Percentiles rank a stretch among this genome's conserved stretches.
phyloP scores from a whole-genome alignment of 2,888 invertebrate species.

The Drosophila parthenogenetica region DNA sequence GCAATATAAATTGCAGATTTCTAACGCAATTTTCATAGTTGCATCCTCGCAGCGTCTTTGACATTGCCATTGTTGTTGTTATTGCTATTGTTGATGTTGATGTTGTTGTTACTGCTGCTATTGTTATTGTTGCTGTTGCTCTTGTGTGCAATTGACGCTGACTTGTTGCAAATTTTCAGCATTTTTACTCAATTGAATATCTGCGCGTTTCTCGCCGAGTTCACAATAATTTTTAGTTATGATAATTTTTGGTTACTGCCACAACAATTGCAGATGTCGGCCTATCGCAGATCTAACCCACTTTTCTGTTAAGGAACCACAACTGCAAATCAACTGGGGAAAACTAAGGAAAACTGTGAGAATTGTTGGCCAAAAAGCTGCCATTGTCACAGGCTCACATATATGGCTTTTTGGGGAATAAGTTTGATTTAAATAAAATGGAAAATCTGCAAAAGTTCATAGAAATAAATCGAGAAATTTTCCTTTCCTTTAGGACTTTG shows the following conservation, averaged over 20 bases:
- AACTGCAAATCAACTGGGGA: constrained; percentile 17
- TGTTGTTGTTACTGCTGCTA: constrained; percentile 26
- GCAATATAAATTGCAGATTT: constrained; percentile 82
- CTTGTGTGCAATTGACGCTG: constrained; percentile 72
- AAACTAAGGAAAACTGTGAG: constrained; percentile 9
- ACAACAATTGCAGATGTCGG: constrained; percentile 56
- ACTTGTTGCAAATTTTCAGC: constrained; percentile 77
- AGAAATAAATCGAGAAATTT: background rate
- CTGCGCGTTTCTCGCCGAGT: constrained; percentile 52
- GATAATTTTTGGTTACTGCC: constrained; percentile 71
- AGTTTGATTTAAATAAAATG: constrained; percentile 1
- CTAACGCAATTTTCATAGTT: constrained; percentile 82
- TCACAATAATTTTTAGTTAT: constrained; percentile 78
- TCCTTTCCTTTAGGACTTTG: background rate
- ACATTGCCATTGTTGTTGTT: constrained; percentile 73
- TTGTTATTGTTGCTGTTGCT: constrained; percentile 14
- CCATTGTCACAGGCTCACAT: background rate
- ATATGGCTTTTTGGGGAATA: background rate
- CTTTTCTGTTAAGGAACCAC: constrained; percentile 29
- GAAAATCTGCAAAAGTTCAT: background rate
- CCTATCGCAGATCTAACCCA: constrained; percentile 64
- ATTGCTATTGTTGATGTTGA: constrained; percentile 68
- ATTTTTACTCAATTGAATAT: constrained; percentile 70
- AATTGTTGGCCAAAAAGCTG: constrained; percentile 1
- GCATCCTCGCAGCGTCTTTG: constrained; percentile 71